Base-by-base conservation (phyloP, 2,797 vertebrate genomes). In the Enteromius unitaeniatus region DNA sequence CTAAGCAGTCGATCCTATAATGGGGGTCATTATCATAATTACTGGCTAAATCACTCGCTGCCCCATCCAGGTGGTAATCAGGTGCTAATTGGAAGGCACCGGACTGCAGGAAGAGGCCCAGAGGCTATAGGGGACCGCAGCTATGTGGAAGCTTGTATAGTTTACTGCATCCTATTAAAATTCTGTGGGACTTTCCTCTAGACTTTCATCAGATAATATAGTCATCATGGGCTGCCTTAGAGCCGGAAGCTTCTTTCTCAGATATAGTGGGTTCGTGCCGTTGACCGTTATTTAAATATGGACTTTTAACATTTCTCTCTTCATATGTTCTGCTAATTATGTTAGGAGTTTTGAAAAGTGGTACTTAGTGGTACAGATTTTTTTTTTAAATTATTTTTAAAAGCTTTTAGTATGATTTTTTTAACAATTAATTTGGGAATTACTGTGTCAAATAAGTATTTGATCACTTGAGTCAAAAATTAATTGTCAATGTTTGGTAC, bases 31-130 rank as follows among this genome's bases (percentile, higher is more conserved):
- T 87, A 72, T 45, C 37, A 74, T 89, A 86, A 91, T 88, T 58
- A 81, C 84, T 74, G 84, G 76, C 72, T 73, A 80, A 82, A 86
- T 90, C 82, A 87, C 83, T 88, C 84, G 86, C 87, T 91, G 72
- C 88, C 90, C 79, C 88, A 85, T 86, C 49, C 72, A 85, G 85
- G 58, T 86, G 73, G 83, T 84, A 89, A 91, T 92, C 53, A 72
- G 81, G 87, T 34, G 21, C 84, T 89, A 89, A 90, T 91, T 90
- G 85, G 88, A 92, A 91, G 83, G 86, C 86, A 89, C 67, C 80
- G 65, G 86, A 82, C 83, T 28, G 0, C 65, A 84, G 79, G 78
- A 86, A 81, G 21, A 80, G 51, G 26, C 28, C 19, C 9, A 0
- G 34, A 83, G 49, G 81, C 64, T 88, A 68, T 14, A 53, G 26